Base-by-base conservation (phyloP, 2,113 vertebrate genomes). In the Mellivora capensis region DNA sequence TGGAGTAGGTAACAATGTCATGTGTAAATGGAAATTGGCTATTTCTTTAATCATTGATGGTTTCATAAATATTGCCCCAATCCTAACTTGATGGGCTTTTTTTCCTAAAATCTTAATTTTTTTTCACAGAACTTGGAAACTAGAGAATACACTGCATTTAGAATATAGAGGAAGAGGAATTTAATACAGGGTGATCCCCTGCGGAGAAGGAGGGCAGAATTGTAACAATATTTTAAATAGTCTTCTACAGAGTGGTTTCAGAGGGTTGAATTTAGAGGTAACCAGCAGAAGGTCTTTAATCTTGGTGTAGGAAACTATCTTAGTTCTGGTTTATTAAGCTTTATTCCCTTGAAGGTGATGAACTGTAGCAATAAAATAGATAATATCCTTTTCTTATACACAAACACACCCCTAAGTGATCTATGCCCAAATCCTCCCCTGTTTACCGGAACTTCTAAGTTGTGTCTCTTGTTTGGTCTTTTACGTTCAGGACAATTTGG, bases 161-260 rank as follows among this genome's bases (percentile, higher is more conserved):
- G 74, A 31, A 27, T 13, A 12, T 17, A 21, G n/a, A 85, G 44
- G 54, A 31, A 34, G 8, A 14, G 20, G 5, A 59, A 62, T 59
- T 62, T 25, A 49, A 14, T 74, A 49, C 29, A 4, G 10, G 62
- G 17, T 47, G 6, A 29, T 20, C 31, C 69, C 52, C 15, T 31
- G 14, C 1, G 0, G 17, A 54, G n/a, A 11, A 6, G 7, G 37
- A 39, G 23, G 0, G 20, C 18, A 4, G 47, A 29, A 3, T 47
- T 20, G 49, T 52, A 72, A 61, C 10, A 49, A 42, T 61, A 17
- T 89, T 61, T 57, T 42, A 54, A 37, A 27, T 15, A 23, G 52
- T 67, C 67, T 47, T 81, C 54, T 27, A 7, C 49, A 3, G 21
- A 80, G 49, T 52, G 29, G 18, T 34, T 69, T 71, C 71, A 52